A percentile compares a stretch with the other conserved stretches of the same genome.
phyloP scores from a whole-genome alignment of 2,113 vertebrate species.

The Columbina picui region DNA sequence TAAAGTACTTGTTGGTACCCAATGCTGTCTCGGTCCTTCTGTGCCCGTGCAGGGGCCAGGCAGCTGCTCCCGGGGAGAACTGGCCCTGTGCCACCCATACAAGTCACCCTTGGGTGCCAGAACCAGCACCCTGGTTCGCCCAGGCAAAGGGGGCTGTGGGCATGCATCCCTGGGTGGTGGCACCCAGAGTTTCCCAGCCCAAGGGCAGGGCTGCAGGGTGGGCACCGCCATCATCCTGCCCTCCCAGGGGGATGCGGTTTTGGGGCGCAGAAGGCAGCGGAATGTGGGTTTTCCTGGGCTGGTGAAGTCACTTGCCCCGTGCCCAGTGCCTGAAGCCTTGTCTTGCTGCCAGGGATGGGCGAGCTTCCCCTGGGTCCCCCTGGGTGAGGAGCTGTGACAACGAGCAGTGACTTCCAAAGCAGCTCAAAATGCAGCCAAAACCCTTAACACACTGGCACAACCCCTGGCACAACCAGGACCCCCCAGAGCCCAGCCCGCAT shows the following conservation, averaged over 20 bases:
- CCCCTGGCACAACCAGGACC: fast-evolving
- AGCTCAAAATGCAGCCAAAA: fast-evolving
- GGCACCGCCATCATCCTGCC: fast-evolving
- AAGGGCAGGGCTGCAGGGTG: not conserved
- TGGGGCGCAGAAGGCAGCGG: not conserved
- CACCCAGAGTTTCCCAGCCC: not conserved
- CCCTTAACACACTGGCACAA: not conserved
- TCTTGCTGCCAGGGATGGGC: not conserved
- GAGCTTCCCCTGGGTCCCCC: not conserved
- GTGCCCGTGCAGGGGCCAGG: not conserved
- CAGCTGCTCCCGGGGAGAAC: fast-evolving
- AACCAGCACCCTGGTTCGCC: not conserved
- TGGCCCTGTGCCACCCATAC: not conserved
- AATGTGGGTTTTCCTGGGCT: not conserved
- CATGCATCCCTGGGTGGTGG: fast-evolving
- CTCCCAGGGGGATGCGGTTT: fast-evolving
- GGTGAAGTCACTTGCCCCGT: not conserved
- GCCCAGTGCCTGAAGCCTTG: fast-evolving
- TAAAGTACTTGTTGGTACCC: constrained; percentile 47
- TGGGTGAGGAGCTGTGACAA: not conserved
- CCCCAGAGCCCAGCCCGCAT: fast-evolving
- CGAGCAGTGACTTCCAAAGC: not conserved
- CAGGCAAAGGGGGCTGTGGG: too few species aligned
- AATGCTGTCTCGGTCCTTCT: constrained; percentile 35
- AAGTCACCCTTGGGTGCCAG: not conserved